Evolutionary conservation across 2,113 vertebrate genomes (phyloP).

Genomic region (Python bivittatus): DNA sequence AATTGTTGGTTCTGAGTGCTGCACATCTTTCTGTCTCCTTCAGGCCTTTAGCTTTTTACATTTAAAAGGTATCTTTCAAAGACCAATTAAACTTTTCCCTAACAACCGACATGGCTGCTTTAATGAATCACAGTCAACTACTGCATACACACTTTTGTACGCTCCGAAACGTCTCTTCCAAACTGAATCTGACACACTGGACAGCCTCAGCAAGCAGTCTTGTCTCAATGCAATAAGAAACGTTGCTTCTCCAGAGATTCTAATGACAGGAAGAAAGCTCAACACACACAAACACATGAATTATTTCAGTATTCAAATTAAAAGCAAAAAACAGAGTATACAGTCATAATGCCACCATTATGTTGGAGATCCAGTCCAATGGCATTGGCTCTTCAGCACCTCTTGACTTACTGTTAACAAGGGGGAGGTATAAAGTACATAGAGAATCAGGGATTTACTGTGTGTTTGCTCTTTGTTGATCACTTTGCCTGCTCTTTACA

Average conservation of each 20-base stretch:
- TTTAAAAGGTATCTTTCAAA: too few relatives aligned
- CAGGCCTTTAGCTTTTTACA: too few relatives aligned
- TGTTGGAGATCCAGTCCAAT: background rate
- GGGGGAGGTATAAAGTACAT: background rate
- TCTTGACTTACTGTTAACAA: background rate
- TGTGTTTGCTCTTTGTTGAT: too few relatives aligned
- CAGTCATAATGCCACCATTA: background rate
- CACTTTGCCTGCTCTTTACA: too few relatives aligned
- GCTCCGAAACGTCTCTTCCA: too few relatives aligned
- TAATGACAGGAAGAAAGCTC: background rate
- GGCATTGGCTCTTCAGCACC: background rate
- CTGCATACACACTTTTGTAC: too few relatives aligned
- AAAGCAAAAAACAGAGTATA: background rate
- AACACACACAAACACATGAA: background rate
- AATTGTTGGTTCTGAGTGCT: too few relatives aligned
- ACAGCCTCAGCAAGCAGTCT: background rate
- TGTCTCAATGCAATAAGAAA: background rate
- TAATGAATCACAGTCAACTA: too few relatives aligned
- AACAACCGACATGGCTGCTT: too few relatives aligned
- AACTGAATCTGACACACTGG: too few relatives aligned
- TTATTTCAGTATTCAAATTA: conserved; percentile 2
- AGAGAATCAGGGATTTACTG: background rate
- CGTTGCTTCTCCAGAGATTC: background rate
- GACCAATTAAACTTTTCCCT: too few relatives aligned
- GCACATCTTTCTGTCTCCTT: too few relatives aligned